phyloP scores from a whole-genome alignment of 2,797 vertebrate species.

The Syndactyla subalaris region DNA sequence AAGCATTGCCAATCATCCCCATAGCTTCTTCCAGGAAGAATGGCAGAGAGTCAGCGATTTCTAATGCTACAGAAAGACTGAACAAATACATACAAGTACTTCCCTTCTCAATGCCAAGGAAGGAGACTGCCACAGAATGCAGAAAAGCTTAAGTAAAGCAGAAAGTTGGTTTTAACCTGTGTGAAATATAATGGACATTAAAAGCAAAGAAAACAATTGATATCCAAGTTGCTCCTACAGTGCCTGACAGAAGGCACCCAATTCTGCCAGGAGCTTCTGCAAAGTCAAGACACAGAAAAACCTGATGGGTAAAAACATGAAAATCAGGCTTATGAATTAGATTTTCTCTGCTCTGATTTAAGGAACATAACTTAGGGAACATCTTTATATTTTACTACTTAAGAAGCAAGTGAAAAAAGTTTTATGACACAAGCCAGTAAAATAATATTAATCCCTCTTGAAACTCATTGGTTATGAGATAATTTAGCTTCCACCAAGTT shows the following conservation, averaged over 20 bases:
- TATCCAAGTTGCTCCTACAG: neutral
- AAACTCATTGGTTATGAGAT: neutral
- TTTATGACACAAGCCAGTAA: neutral
- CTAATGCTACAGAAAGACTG: neutral
- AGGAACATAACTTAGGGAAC: fast-evolving
- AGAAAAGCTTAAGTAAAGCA: neutral
- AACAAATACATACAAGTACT: neutral
- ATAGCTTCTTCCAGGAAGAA: neutral
- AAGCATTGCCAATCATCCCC: neutral
- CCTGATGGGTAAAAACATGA: neutral
- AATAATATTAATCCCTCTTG: neutral
- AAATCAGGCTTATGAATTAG: neutral
- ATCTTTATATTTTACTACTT: neutral
- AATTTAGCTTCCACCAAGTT: neutral
- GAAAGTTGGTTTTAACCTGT: neutral
- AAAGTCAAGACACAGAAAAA: neutral
- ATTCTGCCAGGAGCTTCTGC: neutral
- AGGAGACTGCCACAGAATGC: neutral
- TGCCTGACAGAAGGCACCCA: neutral
- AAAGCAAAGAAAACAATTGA: neutral
- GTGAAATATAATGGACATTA: neutral
- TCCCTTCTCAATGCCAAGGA: neutral
- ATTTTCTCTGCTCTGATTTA: neutral
- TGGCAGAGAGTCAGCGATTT: neutral
- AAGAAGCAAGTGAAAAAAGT: neutral